A percentile compares a stretch with the other conserved stretches of the same genome.
Evolutionary conservation across 2,888 invertebrate species (phyloP).

Genomic region (Alcis repandata): DNA sequence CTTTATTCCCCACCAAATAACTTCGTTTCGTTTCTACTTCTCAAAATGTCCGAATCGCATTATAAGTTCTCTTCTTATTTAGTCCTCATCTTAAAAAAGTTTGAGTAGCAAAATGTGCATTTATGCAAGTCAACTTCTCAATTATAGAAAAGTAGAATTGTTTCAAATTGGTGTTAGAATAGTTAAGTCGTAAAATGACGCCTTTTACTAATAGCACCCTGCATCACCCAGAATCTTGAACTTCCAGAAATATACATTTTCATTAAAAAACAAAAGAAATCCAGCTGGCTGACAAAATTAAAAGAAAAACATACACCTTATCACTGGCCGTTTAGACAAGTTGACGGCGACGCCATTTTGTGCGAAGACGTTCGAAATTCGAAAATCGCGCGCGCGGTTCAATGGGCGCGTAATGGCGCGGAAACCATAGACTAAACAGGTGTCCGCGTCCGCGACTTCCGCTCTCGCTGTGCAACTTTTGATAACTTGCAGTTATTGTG

Average conservation of each 20-base stretch:
- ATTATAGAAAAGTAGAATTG: too few relatives aligned
- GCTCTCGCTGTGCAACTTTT: constrained; percentile 10
- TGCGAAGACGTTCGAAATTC: constrained; percentile 70
- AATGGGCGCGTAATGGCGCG: constrained; percentile 76
- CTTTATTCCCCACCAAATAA: too few relatives aligned
- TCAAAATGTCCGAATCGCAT: too few relatives aligned
- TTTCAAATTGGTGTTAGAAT: too few relatives aligned
- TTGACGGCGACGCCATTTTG: constrained; percentile 72
- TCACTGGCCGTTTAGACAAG: constrained; percentile 66
- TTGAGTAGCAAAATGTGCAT: too few relatives aligned
- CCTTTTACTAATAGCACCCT: too few relatives aligned
- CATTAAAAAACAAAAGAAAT: constrained; percentile 2
- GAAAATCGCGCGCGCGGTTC: constrained; percentile 74
- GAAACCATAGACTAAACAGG: constrained; percentile 81
- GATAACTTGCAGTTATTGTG: constrained; percentile 18
- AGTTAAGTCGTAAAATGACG: too few relatives aligned
- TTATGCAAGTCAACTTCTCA: too few relatives aligned
- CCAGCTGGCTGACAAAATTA: constrained; percentile 1
- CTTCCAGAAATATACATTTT: neutral
- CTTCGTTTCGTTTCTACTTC: too few relatives aligned
- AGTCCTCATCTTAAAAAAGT: too few relatives aligned
- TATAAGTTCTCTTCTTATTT: too few relatives aligned
- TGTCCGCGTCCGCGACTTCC: constrained; percentile 59
- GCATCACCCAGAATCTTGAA: too few relatives aligned
- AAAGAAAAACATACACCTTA: constrained; percentile 31